Conservation (phyloP, 2,888 invertebrate species). For the Andrena praecox region DNA sequence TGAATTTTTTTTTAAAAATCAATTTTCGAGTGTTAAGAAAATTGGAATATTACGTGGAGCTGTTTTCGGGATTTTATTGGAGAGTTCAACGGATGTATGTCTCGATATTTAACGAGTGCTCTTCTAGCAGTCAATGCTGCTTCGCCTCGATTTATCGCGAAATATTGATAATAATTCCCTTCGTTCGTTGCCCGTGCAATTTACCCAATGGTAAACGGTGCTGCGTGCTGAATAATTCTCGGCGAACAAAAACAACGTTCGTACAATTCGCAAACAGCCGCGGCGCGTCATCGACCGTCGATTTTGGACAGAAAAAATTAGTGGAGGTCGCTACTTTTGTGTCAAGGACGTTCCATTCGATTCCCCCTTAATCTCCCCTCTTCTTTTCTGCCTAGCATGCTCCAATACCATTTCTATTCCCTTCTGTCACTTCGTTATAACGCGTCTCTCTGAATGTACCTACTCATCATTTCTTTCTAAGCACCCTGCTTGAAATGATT, state of each 20-base stretch:
- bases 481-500: too few species aligned
- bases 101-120: too few species aligned
- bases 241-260: background rate
- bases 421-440: background rate
- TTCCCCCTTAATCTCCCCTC: conserved; percentile 73
- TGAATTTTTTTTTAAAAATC: too few species aligned
- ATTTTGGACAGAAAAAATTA: conserved; percentile 71
- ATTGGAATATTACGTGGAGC: too few species aligned
- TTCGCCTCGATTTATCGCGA: background rate
- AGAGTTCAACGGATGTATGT: too few species aligned
- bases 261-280: conserved; percentile 48
- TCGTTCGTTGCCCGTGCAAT: background rate
- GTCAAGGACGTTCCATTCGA: conserved; percentile 69
- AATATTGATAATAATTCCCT: background rate
- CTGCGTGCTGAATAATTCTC: background rate
- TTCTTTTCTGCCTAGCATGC: conserved; percentile 24
- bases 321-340: conserved; percentile 75
- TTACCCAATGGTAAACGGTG: too few species aligned
- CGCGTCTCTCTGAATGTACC: background rate
- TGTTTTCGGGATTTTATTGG: too few species aligned
- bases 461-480: too few species aligned
- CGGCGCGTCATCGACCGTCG: conserved; percentile 56
- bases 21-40: too few species aligned
- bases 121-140: too few species aligned
- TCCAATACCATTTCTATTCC: background rate